Conservation (phyloP, 2,113 vertebrate species). For the Drymodes brunneopygia region DNA sequence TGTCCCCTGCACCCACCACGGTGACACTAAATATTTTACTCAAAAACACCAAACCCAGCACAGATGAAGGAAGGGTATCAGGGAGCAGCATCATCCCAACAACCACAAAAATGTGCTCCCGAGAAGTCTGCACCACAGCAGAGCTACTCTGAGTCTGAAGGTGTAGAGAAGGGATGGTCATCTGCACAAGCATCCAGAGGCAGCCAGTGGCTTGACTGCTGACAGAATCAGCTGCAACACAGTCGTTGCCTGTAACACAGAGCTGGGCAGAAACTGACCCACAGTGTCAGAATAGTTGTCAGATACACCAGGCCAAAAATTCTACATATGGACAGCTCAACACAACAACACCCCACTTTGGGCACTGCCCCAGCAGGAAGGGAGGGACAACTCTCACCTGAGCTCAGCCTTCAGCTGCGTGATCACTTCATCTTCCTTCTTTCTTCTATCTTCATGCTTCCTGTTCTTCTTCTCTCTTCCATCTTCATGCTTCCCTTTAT, state of each 20-base stretch:
- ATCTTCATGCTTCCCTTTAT: conserved; percentile 81
- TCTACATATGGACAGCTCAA: not conserved
- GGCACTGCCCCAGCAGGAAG: not conserved
- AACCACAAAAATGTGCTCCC: not conserved
- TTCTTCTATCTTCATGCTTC: too few relatives aligned
- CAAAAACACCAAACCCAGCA: too few relatives aligned
- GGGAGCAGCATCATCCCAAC: too few relatives aligned
- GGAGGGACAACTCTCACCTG: conserved; percentile 64
- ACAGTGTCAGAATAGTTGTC: not conserved
- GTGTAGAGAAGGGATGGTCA: not conserved
- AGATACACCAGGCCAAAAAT: not conserved
- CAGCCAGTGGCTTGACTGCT: not conserved
- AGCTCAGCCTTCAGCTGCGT: conserved; percentile 93
- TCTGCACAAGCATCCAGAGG: not conserved
- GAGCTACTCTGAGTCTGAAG: not conserved
- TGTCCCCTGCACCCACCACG: too few relatives aligned
- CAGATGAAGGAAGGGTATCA: too few relatives aligned
- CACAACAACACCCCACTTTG: not conserved
- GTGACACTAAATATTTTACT: too few relatives aligned
- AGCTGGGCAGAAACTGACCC: not conserved
- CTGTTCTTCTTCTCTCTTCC: conserved; percentile 73
- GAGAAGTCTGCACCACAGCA: not conserved
- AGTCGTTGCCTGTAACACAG: not conserved
- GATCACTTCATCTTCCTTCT: conserved; percentile 75
- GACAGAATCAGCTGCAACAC: not conserved